Base-by-base conservation (phyloP, 2,797 vertebrate species). In the Phyllotis vaccarum region DNA sequence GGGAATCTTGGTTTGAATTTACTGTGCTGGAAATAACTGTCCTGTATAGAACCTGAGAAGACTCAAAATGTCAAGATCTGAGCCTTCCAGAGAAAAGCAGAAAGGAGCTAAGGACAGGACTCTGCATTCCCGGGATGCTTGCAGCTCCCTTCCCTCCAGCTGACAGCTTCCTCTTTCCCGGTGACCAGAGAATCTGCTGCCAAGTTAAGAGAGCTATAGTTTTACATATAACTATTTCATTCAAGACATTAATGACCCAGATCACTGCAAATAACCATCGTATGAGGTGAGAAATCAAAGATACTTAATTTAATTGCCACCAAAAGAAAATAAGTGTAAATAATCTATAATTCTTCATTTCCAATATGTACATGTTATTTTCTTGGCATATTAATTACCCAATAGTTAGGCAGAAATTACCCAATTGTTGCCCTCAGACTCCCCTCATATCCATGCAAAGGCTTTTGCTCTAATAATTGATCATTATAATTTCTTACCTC, bases 231-330 rank as follows among this genome's bases (percentile, higher is more conserved):
- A 97, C 95, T 96, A 86, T 97, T 97, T 95, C 92, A 94, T 89
- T 97, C 89, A 81, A 93, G 96, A 96, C 96, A 96, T 97, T 98
- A 97, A 97, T 97, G 97, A 97, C 94, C 96, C 85, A 54, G 79
- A 97, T 98, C 96, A 89, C 94, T 2, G 66, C 95, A 96, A 97
- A 97, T 97, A 97, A 97, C 97, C 97, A 97, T 97, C 92, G 97
- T 91, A 97, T 97, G 97, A 98, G 96, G 97, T 98, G 97, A 98
- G 97, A 97, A 97, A 97, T 97, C 97, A 98, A 96, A 97, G 96
- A 96, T 95, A 96, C 92, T 97, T 97, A 96, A 97, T 97, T 97
- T 97, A 97, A 97, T 98, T 97, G 97, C 97, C 89, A 93, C 76
- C 78, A 80, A 97, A 97, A 97, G 96, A 97, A 97, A 97, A 96